phyloP scores from a whole-genome alignment of 2,888 invertebrate genomes.

The Drosophila pullipes region DNA sequence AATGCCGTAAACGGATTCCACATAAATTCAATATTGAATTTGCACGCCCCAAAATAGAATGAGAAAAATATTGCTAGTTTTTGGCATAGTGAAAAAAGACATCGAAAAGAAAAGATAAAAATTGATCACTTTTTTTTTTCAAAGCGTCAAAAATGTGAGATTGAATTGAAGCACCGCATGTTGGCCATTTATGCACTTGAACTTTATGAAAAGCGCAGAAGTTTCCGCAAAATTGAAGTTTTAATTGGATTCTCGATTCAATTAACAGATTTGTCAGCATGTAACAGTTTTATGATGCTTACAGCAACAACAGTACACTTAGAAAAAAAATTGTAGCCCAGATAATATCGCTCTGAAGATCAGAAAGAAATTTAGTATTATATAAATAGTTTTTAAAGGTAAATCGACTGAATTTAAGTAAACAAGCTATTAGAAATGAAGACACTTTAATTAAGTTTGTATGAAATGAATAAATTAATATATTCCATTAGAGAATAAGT shows the following conservation, averaged over 20 bases:
- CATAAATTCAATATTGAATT: slow-evolving; percentile 66
- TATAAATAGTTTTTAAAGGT: background rate
- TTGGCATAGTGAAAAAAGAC: slow-evolving; percentile 1
- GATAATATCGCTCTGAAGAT: background rate
- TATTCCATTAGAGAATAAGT: background rate
- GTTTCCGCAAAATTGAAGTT: slow-evolving; percentile 79
- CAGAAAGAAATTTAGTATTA: background rate
- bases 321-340: background rate
- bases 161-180: slow-evolving; percentile 56
- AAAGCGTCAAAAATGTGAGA: slow-evolving; percentile 53
- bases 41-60: slow-evolving; percentile 24
- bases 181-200: slow-evolving; percentile 76
- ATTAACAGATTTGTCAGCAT: slow-evolving; percentile 84
- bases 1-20: slow-evolving; percentile 47
- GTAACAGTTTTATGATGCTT: slow-evolving; percentile 76
- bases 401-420: background rate
- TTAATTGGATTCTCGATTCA: slow-evolving; percentile 85
- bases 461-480: background rate
- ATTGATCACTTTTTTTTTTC: slow-evolving; percentile 21
- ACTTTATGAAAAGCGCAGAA: slow-evolving; percentile 61
- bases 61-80: slow-evolving; percentile 8
- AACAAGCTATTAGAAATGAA: background rate
- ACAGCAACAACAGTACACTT: slow-evolving; percentile 19
- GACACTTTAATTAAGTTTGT: background rate
- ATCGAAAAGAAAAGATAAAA: slow-evolving; percentile 7